Evolutionary conservation across 2,888 invertebrate species (phyloP).

Genomic region (Macropis europaea): DNA sequence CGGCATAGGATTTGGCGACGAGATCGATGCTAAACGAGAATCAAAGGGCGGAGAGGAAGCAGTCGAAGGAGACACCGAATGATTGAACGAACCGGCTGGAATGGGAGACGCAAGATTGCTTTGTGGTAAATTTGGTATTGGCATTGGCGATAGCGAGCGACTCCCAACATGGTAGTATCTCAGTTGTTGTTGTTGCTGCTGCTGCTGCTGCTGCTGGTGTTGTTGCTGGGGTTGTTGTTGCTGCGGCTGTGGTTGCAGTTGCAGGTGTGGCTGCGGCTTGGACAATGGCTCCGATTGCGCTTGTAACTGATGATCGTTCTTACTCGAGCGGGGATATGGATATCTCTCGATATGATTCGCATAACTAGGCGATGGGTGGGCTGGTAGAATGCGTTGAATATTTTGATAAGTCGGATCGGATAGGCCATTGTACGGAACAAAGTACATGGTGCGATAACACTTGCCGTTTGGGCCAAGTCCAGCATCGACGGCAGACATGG

Average conservation of each 20-base stretch:
- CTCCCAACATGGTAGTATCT: slow-evolving; percentile 67
- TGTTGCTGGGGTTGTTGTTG: slow-evolving; percentile 39
- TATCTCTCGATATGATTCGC: slow-evolving; percentile 76
- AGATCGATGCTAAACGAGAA: slow-evolving; percentile 22
- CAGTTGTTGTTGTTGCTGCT: slow-evolving; percentile 48
- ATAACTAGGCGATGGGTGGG: slow-evolving; percentile 72
- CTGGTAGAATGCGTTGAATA: slow-evolving; percentile 74
- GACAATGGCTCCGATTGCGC: slow-evolving; percentile 35
- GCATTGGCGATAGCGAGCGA: slow-evolving; percentile 53
- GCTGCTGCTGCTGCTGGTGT: slow-evolving; percentile 29
- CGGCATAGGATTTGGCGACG: slow-evolving; percentile 31
- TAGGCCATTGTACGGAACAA: slow-evolving; percentile 76
- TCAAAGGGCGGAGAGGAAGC: slow-evolving; percentile 3
- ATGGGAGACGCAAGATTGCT: not conserved
- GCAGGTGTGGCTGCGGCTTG: slow-evolving; percentile 36
- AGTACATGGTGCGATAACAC: slow-evolving; percentile 77
- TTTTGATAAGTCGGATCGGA: slow-evolving; percentile 78
- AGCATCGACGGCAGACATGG: slow-evolving; percentile 47
- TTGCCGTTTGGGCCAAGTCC: slow-evolving; percentile 61
- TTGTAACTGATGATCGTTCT: slow-evolving; percentile 38
- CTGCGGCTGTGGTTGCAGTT: slow-evolving; percentile 45
- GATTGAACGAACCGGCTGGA: not conserved
- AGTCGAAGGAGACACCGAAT: not conserved
- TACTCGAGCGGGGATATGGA: slow-evolving; percentile 72
- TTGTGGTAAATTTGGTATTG: slow-evolving; percentile 11